Evolutionary conservation across 2,113 vertebrate genomes (phyloP).

Genomic region (Poeciliopsis retropinna): DNA sequence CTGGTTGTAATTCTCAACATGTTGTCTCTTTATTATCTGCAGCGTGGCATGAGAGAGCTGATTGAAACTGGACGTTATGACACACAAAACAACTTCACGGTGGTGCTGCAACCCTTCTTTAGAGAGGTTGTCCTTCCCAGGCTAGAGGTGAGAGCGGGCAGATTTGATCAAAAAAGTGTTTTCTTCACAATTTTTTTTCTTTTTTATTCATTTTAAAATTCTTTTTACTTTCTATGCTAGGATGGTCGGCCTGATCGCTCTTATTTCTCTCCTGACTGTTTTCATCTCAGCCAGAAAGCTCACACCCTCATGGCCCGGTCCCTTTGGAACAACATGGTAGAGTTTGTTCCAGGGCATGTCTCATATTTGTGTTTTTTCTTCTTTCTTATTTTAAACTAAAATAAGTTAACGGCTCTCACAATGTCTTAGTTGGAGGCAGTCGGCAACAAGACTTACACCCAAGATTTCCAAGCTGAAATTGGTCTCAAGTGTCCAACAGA

Average conservation of each 20-base stretch:
- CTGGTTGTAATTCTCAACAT: too few relatives aligned
- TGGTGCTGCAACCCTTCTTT: slow-evolving; percentile 86
- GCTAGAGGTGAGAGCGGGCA: slow-evolving; percentile 60
- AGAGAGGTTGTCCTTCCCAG: slow-evolving; percentile 61
- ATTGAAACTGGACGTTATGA: slow-evolving; percentile 83
- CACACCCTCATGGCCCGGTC: slow-evolving; percentile 87
- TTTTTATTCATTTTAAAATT: neutral
- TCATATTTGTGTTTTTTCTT: neutral
- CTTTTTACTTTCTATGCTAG: slow-evolving; percentile 59
- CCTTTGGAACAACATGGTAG: slow-evolving; percentile 93
- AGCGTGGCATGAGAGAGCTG: slow-evolving; percentile 79
- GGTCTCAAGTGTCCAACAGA: slow-evolving; percentile 84
- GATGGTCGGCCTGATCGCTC: slow-evolving; percentile 84
- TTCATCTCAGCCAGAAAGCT: slow-evolving; percentile 88
- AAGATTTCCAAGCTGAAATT: slow-evolving; percentile 74
- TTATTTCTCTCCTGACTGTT: slow-evolving; percentile 90
- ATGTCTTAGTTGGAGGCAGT: slow-evolving; percentile 84
- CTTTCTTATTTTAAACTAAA: neutral
- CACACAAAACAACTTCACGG: slow-evolving; percentile 81
- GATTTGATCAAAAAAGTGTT: neutral
- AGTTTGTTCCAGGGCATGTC: neutral
- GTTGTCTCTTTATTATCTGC: slow-evolving; percentile 1
- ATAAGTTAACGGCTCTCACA: neutral
- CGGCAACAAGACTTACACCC: slow-evolving; percentile 81
- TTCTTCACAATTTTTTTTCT: neutral